Conservation (phyloP, 2,113 vertebrate genomes). For the Rhinopithecus roxellana region DNA sequence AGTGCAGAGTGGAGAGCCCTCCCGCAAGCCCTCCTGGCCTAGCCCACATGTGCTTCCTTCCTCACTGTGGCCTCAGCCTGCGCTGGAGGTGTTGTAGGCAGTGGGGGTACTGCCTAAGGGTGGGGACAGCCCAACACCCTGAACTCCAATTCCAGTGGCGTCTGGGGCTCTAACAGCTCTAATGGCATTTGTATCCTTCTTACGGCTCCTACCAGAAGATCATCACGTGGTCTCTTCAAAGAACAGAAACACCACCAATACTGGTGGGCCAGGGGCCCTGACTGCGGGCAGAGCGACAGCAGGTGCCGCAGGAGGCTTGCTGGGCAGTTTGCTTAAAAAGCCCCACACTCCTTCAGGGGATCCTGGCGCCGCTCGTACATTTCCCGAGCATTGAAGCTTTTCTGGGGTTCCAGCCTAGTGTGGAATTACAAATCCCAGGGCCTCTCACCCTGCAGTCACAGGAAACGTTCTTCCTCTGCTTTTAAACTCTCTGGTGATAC, state of each 20-base stretch:
- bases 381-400: neutral
- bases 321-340: fast-evolving
- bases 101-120: neutral
- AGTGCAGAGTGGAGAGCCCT: neutral
- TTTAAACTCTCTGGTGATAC: neutral
- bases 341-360: fast-evolving
- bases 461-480: neutral
- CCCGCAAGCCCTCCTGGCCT: fast-evolving
- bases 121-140: neutral
- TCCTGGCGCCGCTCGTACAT: neutral
- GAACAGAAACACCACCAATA: fast-evolving
- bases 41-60: neutral
- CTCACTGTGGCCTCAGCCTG: neutral
- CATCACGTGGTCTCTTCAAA: fast-evolving
- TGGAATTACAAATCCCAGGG: too few relatives aligned
- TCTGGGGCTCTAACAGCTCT: neutral
- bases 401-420: neutral
- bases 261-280: fast-evolving
- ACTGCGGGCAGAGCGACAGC: neutral
- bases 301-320: fast-evolving
- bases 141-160: fast-evolving
- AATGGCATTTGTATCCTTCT: neutral
- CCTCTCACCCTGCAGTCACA: fast-evolving
- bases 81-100: fast-evolving
- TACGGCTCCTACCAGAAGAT: too few relatives aligned